These are phyloP conservation scores for Trichoplusia ni DNA, from an alignment of 1,140 invertebrate species.

Conservation along the genomic window DNA sequence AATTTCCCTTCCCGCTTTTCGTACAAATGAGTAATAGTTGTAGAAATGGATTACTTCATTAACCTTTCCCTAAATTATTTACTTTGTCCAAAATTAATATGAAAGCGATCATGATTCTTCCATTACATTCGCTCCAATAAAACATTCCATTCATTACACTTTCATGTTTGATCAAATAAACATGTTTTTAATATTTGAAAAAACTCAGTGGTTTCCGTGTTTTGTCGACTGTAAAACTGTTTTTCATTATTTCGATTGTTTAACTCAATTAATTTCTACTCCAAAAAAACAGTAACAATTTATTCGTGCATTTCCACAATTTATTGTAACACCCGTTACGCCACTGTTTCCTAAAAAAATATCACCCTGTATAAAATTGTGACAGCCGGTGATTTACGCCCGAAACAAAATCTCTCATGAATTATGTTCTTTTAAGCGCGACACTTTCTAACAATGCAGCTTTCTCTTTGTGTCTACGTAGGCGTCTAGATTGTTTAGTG, in stretches of 20 bases:
- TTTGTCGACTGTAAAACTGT: too few species aligned
- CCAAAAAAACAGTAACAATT: constrained; percentile 1
- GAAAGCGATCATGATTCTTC: too few species aligned
- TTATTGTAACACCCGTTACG: constrained; percentile 21
- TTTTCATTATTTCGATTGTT: constrained; percentile 1
- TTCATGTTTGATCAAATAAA: too few species aligned
- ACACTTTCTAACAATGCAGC: constrained; percentile 69
- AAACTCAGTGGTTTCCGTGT: too few species aligned
- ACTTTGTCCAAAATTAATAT: too few species aligned
- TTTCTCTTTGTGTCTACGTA: constrained; percentile 57
- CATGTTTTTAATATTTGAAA: too few species aligned
- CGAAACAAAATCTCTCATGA: constrained; percentile 60
- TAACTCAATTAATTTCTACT: background rate
- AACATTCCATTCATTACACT: too few species aligned
- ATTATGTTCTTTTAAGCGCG: constrained; percentile 57
- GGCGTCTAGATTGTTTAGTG: constrained; percentile 51
- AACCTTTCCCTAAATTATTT: too few species aligned
- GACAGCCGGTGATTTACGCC: constrained; percentile 46
- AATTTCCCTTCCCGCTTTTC: too few species aligned
- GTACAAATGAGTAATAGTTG: too few species aligned
- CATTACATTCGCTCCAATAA: too few species aligned
- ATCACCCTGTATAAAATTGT: constrained; percentile 32
- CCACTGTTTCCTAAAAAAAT: constrained; percentile 23
- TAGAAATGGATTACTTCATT: too few species aligned
- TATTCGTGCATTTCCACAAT: constrained; percentile 23